Evolutionary conservation across 2,113 vertebrate genomes (phyloP).

Genomic region (Vimba vimba): DNA sequence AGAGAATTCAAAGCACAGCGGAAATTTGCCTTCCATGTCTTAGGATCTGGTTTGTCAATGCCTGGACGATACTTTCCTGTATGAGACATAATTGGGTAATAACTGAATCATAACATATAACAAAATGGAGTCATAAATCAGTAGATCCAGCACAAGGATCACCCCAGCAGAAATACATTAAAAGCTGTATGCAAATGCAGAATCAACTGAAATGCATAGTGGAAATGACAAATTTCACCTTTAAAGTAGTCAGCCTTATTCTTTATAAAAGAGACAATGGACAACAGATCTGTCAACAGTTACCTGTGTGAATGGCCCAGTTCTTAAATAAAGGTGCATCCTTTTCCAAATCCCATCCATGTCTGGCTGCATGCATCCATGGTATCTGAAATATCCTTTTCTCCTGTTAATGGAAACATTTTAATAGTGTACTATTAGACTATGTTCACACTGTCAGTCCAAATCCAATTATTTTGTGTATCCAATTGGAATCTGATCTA

Average conservation of each 20-base stretch:
- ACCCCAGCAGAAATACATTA: neutral
- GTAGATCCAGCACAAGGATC: neutral
- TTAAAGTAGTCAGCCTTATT: neutral
- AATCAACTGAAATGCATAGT: neutral
- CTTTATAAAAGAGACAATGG: neutral
- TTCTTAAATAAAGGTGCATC: conserved; percentile 89
- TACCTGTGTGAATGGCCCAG: conserved; percentile 91
- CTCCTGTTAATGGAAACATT: conserved; percentile 71
- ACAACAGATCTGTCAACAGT: neutral
- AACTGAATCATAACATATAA: neutral
- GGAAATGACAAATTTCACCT: neutral
- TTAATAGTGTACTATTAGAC: neutral
- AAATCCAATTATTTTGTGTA: too few species aligned
- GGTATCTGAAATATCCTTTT: conserved; percentile 91
- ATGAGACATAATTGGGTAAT: neutral
- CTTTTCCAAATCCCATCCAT: conserved; percentile 90
- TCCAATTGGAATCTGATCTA: too few species aligned
- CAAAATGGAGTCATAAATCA: neutral
- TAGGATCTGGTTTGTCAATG: conserved; percentile 86
- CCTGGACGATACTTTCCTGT: conserved; percentile 87
- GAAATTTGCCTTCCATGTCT: conserved; percentile 92
- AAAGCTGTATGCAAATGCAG: neutral
- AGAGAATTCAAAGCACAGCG: conserved; percentile 90
- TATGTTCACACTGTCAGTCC: too few species aligned
- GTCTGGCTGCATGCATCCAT: conserved; percentile 89